Conservation (phyloP, 2,888 invertebrate species). For the Acleris cristana region DNA sequence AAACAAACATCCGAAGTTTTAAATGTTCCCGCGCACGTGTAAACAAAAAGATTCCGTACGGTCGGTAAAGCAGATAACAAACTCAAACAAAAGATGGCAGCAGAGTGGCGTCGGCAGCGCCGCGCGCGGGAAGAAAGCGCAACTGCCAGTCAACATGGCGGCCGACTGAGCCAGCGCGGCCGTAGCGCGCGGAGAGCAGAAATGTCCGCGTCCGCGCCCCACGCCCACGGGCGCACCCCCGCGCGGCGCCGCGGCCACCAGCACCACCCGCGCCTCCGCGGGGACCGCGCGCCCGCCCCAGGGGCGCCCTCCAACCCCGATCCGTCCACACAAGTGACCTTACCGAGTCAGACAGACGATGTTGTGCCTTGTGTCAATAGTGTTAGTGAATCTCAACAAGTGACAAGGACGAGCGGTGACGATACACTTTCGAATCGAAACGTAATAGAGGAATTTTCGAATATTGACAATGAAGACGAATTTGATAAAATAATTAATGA, state of each 20-base stretch:
- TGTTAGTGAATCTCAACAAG: slow-evolving; percentile 82
- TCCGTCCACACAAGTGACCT: slow-evolving; percentile 80
- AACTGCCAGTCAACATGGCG: slow-evolving; percentile 84
- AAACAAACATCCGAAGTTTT: slow-evolving; percentile 39
- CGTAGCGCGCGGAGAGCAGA: slow-evolving; percentile 73
- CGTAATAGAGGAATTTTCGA: slow-evolving; percentile 65
- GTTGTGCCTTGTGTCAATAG: slow-evolving; percentile 83
- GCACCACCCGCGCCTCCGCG: slow-evolving; percentile 88
- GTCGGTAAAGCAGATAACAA: slow-evolving; percentile 72
- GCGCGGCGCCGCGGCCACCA: slow-evolving; percentile 88
- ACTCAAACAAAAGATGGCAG: slow-evolving; percentile 68
- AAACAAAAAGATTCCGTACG: slow-evolving; percentile 46
- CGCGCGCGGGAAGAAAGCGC: slow-evolving; percentile 47
- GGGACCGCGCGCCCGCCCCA: slow-evolving; percentile 82
- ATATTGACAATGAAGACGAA: slow-evolving; percentile 72
- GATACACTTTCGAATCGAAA: slow-evolving; percentile 82
- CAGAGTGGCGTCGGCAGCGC: slow-evolving; percentile 70
- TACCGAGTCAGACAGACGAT: slow-evolving; percentile 73
- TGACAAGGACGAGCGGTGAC: slow-evolving; percentile 83
- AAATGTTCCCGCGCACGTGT: slow-evolving; percentile 58
- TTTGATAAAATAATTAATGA: slow-evolving; percentile 64
- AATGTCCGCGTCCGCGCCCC: slow-evolving; percentile 85
- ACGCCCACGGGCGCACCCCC: slow-evolving; percentile 84
- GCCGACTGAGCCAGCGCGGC: slow-evolving; percentile 81
- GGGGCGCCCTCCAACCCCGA: slow-evolving; percentile 57